These are phyloP conservation scores for Chondrilla cf. caribensis DNA, from an alignment of 37 sponge, comb jelly and placozoan genomes.

Conservation along the genomic window DNA sequence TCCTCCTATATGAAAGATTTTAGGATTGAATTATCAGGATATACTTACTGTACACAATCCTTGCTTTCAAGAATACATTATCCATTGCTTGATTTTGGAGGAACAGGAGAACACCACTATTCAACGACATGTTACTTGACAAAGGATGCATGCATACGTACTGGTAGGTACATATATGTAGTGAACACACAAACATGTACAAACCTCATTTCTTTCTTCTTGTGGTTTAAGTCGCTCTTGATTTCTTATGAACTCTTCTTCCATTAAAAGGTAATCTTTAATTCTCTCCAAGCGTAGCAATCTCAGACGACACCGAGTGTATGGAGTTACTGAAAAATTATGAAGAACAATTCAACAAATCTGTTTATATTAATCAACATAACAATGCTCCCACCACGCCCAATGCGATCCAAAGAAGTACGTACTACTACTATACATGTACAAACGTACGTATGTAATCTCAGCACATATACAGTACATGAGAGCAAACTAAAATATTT, in stretches of 20 bases:
- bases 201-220: constrained; percentile 94
- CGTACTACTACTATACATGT: too few species aligned
- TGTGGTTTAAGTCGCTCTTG: constrained; percentile 91
- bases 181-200: neutral
- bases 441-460: neutral
- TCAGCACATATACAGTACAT: too few species aligned
- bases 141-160: neutral
- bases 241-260: constrained; percentile 95
- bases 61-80: too few species aligned
- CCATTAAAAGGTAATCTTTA: constrained; percentile 94
- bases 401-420: too few species aligned
- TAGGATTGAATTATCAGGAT: too few species aligned
- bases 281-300: constrained; percentile 92
- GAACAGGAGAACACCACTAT: too few species aligned
- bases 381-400: too few species aligned
- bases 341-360: neutral
- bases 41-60: too few species aligned
- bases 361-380: neutral
- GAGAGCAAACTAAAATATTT: too few species aligned
- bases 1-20: constrained; percentile 89
- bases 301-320: constrained; percentile 85
- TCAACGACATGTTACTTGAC: neutral
- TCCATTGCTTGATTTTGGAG: too few species aligned
- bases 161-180: neutral
- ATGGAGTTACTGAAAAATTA: constrained; percentile 79